Percentiles rank a stretch among this genome's conserved stretches.
These are phyloP conservation scores for Calliopsis andreniformis DNA, from an alignment of 1,140 invertebrate species.

Conservation along the genomic window DNA sequence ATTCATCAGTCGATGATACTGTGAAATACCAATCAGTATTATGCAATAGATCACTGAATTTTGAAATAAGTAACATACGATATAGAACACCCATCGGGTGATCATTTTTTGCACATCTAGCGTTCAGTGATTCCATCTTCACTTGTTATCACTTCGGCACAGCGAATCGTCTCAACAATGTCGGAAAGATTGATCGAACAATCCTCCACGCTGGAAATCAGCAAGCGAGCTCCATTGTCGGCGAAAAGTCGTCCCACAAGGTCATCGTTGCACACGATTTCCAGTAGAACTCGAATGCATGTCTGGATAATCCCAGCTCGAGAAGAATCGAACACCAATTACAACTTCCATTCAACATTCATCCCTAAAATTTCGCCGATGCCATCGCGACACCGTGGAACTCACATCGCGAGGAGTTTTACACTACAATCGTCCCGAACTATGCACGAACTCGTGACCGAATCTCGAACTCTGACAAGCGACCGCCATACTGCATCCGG, in stretches of 20 bases:
- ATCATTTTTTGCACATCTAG: not conserved
- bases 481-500: conserved; percentile 79
- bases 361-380: not conserved
- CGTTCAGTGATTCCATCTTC: not conserved
- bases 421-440: not conserved
- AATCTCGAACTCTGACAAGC: conserved; percentile 70
- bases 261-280: conserved; percentile 54
- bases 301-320: not conserved
- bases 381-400: not conserved
- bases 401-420: not conserved
- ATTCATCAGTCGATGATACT: too few species aligned
- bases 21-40: not conserved
- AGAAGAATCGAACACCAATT: not conserved
- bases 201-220: conserved; percentile 17
- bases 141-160: conserved; percentile 20
- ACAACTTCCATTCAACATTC: not conserved
- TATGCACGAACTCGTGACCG: conserved; percentile 28
- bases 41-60: not conserved
- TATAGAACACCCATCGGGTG: not conserved
- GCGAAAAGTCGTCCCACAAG: conserved; percentile 37
- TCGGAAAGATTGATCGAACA: not conserved
- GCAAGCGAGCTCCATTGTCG: conserved; percentile 45
- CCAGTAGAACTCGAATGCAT: conserved; percentile 13
- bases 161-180: not conserved
- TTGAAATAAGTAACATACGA: not conserved